Evolutionary conservation across 2,888 invertebrate species (phyloP), one percentile per base, ranked within the genome.

Genomic region (Dugesia japonica): DNA sequence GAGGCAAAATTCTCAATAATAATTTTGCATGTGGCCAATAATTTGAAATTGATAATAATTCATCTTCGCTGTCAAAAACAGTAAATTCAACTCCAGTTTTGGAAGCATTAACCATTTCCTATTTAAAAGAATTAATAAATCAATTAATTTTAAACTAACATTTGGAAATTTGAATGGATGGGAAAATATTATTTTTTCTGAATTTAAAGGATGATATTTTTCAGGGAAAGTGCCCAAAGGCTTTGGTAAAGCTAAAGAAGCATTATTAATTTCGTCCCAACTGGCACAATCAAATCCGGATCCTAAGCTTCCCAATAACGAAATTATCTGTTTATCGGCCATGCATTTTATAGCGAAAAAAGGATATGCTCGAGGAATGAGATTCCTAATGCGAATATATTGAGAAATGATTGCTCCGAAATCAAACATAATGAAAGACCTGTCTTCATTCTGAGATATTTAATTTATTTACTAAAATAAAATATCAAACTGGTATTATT

Each of bases 191-290:
- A 56, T 56, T 56, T 56, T 56, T 56, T 56, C 56, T 13, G 56
- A 56, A 56, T 56, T 56, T n/a, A 56, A 7, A 9, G 56, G 56
- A 56, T 56, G 56, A 56, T 56, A 56, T n/a, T 56, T 56, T 56
- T 56, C 56, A 13, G 56, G 17, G 23, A 56, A 56, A n/a, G 56
- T 56, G 4, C 56, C 56, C 4, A n/a, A 20, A 56, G 56, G 56
- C 17, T 56, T 56, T n/a, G 56, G 56, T 7, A 56, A 23, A 4
- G 23, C 56, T n/a, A 23, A 56, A 1, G 56, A 56, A 56, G 56
- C 56, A 56, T 56, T 56, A 1, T 56, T 56, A 9, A 56, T 56
- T 56, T 56, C 56, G 17, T 56, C 56, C 56, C 56, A 56, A 56
- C 56, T 56, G 7, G 56, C 56, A 56, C 56, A 56, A 56, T 56